Base-by-base conservation (phyloP, 2,888 invertebrate species). In the Ctenicera cuprea region DNA sequence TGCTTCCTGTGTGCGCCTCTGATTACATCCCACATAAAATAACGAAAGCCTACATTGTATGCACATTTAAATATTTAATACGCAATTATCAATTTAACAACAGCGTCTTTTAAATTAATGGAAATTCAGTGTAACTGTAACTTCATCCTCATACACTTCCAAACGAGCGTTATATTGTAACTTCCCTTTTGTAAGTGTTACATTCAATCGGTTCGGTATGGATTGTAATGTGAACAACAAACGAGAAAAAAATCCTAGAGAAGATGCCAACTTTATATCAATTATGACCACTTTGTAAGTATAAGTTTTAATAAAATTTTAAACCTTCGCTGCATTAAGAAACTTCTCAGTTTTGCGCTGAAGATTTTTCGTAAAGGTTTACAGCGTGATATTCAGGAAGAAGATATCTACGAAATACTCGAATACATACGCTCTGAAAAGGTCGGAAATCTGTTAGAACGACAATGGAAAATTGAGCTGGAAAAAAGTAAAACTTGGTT, bases 281-380 rank as follows among this genome's bases (percentile, higher is more conserved):
- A 48, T 71, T 8, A 59, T 78, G 9, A 77, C 74, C 3, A 77
- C 74, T 64, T 66, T 54, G 78, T 78, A 72, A 78, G 78, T 78
- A 74, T 14, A 20, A 12, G 0, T 22, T 11, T 16, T 18, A 20
- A 1, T 18, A 59, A 1, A 16, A 18, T 14, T 16, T 41, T 41
- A 14, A 4, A 54, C 5, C 0, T 1, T 18, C 20, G 7, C 5
- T 33, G 9, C 9, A 33, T 41, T 14, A 41, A 41, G 3, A 48
- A 18, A 26, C 11, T 7, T 16, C 5, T 22, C 37, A 94, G 94
- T 83, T 94, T 93, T 91, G 89, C 93, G 0, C 85, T 91, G 65
- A 90, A 91, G 76, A 89, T 91, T 5, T 93, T 94, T 81, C 90
- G 90, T 83, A 88, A 90, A 71, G 94, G 93, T 5, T 90, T 90